Evolutionary conservation across 2,888 invertebrate species (phyloP), one percentile per base, ranked within the genome.

Genomic region (Hyppa rectilinea): DNA sequence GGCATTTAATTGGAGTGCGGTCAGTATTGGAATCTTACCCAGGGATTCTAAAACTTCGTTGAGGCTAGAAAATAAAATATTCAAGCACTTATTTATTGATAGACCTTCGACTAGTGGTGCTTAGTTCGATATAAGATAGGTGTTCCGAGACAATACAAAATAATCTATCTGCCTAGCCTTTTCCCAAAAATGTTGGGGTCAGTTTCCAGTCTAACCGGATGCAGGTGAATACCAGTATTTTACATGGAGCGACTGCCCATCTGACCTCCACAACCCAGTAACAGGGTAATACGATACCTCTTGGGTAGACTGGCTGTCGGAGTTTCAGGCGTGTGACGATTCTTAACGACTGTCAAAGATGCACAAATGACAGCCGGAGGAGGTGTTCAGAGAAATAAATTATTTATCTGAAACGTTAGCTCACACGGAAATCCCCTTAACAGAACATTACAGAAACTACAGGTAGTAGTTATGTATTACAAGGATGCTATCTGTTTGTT

Each of bases 21-120:
- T 97, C 78, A 99, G 93, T 78, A 99, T 97, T 23, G 99, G 99
- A 83, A 99, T 98, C 91, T 97, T 97, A 67, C 97, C 96, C 74
- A 99, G 95, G 77, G 97, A 97, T 78, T 97, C 96, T 85, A 99
- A 94, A 87, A 98, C 98, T 72, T 97, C 96, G 78, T 97, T 96
- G 88, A 99, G 98, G 84, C 97, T 97, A 90, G 31, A 87, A 96
- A 91, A 72, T 76, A 73, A 82, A 83, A 61, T 38, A 66, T 65
- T 43, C n/a, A 71, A n/a, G n/a, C 6, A 50, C 2, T 71, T 6
- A 71, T 38, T 56, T 61, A 50, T 56, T 49, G 47, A 61, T 55
- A 40, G 56, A 71, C 40, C 29, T 58, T 31, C 34, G 29, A 49
- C 12, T 40, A 23, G 29, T 49, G 6, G 29, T n/a, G 52, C 29